Base-by-base conservation (phyloP, 2,888 invertebrate genomes). In the Elysia crispata region DNA sequence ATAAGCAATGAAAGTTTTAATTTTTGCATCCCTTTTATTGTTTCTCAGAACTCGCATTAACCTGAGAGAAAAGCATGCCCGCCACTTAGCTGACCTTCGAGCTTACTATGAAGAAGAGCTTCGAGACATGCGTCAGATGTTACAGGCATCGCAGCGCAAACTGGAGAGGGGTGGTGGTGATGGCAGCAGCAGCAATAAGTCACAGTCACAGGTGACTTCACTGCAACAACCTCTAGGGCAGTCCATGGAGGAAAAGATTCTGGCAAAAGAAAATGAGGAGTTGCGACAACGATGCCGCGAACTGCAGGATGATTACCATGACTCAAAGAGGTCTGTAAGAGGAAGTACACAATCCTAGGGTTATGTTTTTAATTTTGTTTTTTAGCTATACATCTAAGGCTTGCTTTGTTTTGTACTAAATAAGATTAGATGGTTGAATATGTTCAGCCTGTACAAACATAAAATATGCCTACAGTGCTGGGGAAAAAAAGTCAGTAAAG, bases 51-150 rank as follows among this genome's bases (percentile, higher is more conserved):
- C 84, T 8, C 84, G 88, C 62, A 80, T 86, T 11, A 88, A 84
- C 76, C 82, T 90, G 50, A 76, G 89, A 54, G 88, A 89, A 82
- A 90, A 90, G 73, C 90, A 90, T 84, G 84, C 89, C 74, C 88
- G 89, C 76, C 89, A 90, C 76, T 77, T 90, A 80, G 83, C 89
- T 20, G 89, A 90, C 80, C 86, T 90, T 20, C 82, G 88, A 28
- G 85, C 87, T 15, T 90, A 89, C 77, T 90, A 90, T 50, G 89
- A 90, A 81, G 85, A 87, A 41, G 90, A 90, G 81, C 66, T 90
- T 31, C 82, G 84, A 31, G 89, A 89, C 13, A 77, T 90, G 72
- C 80, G 86, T n/a, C 67, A 69, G 33, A 49, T 66, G 25, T n/a
- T 77, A 18, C 23, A 66, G 6, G 15, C 28, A 5, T 33, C 28